Conservation (phyloP, 2,888 invertebrate species). For the Ischnura elegans region DNA sequence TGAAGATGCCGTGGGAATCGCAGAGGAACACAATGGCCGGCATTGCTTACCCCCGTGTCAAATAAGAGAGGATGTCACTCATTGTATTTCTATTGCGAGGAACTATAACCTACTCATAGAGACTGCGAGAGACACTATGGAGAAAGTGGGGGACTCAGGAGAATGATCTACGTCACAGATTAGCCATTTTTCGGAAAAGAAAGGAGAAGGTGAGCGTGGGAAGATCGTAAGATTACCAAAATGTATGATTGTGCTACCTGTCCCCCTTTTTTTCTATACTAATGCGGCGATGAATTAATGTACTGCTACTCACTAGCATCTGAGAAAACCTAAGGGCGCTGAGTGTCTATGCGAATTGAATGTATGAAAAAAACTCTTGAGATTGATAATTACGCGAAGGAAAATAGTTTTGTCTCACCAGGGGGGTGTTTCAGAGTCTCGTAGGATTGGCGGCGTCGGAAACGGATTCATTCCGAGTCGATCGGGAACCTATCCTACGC, state of each 20-base stretch:
- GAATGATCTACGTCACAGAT: neutral
- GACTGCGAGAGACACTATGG: neutral
- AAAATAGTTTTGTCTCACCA: too few relatives aligned
- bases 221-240: neutral
- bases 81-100: neutral
- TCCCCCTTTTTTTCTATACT: neutral
- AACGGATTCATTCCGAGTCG: too few relatives aligned
- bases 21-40: neutral
- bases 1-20: neutral
- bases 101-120: neutral
- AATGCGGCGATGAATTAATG: neutral
- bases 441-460: too few relatives aligned
- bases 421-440: too few relatives aligned
- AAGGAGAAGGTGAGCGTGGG: neutral
- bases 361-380: too few relatives aligned
- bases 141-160: neutral
- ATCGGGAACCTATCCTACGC: too few relatives aligned
- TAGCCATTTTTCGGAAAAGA: neutral
- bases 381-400: too few relatives aligned
- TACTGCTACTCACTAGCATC: neutral
- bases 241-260: neutral
- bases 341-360: too few relatives aligned
- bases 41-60: neutral
- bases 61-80: neutral
- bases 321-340: neutral